phyloP scores from a whole-genome alignment of 2,888 invertebrate species.

The Limenitis camilla region DNA sequence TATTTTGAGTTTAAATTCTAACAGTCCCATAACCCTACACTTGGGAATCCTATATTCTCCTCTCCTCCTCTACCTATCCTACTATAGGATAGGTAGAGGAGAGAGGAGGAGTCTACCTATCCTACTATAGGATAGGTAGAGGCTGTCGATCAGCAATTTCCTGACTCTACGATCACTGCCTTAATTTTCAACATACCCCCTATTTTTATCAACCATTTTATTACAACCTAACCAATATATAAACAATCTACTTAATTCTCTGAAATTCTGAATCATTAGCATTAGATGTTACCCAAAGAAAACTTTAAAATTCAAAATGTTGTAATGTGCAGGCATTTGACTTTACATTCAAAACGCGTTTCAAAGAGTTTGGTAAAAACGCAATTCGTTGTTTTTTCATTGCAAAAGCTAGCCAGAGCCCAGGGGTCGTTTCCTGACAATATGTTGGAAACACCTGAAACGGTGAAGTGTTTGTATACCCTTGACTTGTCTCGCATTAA shows the following conservation, averaged over 20 bases:
- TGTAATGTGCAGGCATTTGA: no score
- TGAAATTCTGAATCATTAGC: neutral
- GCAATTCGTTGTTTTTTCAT: conserved; percentile 14
- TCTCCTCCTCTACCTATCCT: no score
- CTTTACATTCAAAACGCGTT: neutral
- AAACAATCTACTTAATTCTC: neutral
- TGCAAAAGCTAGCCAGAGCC: conserved; percentile 9
- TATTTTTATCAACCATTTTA: neutral
- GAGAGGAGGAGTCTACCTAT: no score
- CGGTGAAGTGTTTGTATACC: conserved; percentile 21
- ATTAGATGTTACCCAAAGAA: neutral
- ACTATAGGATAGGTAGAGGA: no score
- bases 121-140: no score
- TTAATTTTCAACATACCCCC: no score
- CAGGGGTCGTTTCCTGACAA: conserved; percentile 15
- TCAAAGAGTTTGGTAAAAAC: conserved; percentile 10
- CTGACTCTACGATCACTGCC: no score
- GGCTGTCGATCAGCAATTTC: no score
- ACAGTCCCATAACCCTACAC: no score
- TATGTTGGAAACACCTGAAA: conserved; percentile 17
- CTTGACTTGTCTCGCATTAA: conserved; percentile 23
- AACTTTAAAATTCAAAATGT: neutral
- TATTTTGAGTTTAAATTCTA: no score
- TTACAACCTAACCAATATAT: neutral
- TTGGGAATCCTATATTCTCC: no score